These are phyloP conservation scores for Nephrotoma appendiculata DNA, from an alignment of 2,888 invertebrate species.

Conservation along the genomic window DNA sequence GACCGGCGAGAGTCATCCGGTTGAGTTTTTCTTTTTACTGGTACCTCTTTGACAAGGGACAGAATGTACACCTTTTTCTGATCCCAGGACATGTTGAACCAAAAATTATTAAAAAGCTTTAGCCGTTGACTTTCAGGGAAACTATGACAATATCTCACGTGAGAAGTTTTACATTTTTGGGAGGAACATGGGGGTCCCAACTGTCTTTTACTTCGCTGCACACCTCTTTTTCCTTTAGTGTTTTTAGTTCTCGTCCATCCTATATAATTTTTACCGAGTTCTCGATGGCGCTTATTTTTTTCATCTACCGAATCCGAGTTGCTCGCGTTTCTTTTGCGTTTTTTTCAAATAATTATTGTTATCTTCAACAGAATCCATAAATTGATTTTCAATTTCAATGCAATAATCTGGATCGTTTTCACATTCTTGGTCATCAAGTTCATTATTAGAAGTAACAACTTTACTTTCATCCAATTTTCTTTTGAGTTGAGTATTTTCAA, in stretches of 20 bases:
- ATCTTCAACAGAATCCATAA: background rate
- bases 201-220: background rate
- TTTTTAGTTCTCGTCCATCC: background rate
- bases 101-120: background rate
- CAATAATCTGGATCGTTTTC: background rate
- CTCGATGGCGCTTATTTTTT: too few species aligned
- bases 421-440: background rate
- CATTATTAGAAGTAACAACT: background rate
- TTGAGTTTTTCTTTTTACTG: too few species aligned
- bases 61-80: too few species aligned
- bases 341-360: background rate
- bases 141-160: background rate
- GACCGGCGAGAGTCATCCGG: too few species aligned
- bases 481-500: too few species aligned
- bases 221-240: background rate
- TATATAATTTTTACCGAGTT: too few species aligned
- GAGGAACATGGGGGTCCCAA: too few species aligned
- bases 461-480: too few species aligned
- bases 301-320: too few species aligned
- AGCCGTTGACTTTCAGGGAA: background rate
- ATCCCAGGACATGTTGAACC: too few species aligned
- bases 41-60: too few species aligned
- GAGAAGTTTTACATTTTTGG: background rate
- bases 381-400: background rate
- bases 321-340: background rate